phyloP scores from a whole-genome alignment of 1,140 invertebrate species.

The Mycetomoellerius zeteki region DNA sequence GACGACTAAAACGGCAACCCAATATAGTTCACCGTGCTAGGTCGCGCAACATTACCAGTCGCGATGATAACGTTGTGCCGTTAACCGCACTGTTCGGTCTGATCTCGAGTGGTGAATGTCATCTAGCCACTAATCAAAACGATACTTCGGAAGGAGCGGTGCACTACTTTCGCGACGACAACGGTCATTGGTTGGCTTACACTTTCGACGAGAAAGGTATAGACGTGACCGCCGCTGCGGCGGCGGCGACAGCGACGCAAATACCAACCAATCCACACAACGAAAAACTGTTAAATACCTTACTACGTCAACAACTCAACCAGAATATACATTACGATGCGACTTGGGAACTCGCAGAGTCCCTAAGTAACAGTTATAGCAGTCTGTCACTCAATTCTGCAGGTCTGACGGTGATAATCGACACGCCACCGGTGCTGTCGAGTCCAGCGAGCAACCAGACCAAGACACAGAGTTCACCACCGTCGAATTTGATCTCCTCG shows the following conservation, averaged over 20 bases:
- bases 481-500: conserved; percentile 75
- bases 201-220: conserved; percentile 94
- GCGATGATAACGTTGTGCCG: conserved; percentile 79
- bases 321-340: conserved; percentile 78
- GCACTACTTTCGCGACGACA: conserved; percentile 93
- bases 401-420: conserved; percentile 88
- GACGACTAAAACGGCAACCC: conserved; percentile 67
- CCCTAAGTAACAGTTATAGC: conserved; percentile 87
- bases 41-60: conserved; percentile 67
- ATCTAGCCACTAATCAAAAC: conserved; percentile 94
- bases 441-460: conserved; percentile 81
- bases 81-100: conserved; percentile 82
- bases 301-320: conserved; percentile 83
- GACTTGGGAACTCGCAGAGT: conserved; percentile 84
- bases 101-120: conserved; percentile 87
- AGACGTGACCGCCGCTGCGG: conserved; percentile 87
- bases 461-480: conserved; percentile 80
- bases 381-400: conserved; percentile 88
- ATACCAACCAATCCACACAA: conserved; percentile 74
- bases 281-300: conserved; percentile 84
- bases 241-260: conserved; percentile 74
- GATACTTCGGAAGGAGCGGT: conserved; percentile 95
- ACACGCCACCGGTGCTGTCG: conserved; percentile 86
- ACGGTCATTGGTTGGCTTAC: conserved; percentile 93
- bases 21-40: conserved; percentile 56